Conservation (phyloP, 2,888 invertebrate species). For the Platerodrilus igneus region DNA sequence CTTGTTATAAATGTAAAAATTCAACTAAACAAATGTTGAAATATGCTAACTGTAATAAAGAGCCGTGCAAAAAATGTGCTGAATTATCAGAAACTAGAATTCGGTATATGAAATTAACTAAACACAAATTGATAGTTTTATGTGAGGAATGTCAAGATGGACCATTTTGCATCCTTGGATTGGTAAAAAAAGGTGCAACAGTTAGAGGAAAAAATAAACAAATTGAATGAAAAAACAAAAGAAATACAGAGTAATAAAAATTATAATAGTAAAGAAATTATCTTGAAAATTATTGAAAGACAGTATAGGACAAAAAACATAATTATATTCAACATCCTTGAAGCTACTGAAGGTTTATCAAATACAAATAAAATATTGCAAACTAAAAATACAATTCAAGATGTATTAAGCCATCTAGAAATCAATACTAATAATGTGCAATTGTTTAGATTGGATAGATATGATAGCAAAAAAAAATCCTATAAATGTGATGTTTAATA, state of each 20-base stretch:
- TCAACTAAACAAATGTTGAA: too few relatives aligned
- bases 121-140: background rate
- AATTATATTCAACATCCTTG: background rate
- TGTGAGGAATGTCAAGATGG: conserved; percentile 2
- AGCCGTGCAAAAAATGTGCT: background rate
- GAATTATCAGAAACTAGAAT: background rate
- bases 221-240: too few relatives aligned
- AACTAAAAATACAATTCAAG: background rate
- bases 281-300: background rate
- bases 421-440: background rate
- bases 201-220: background rate
- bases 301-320: background rate
- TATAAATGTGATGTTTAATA: background rate
- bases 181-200: background rate
- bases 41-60: background rate
- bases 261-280: background rate
- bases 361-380: background rate
- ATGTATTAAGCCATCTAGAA: background rate
- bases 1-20: too few relatives aligned
- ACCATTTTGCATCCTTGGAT: background rate
- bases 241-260: background rate
- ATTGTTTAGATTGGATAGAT: background rate
- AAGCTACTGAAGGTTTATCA: background rate
- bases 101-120: background rate
- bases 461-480: background rate